Base-by-base conservation (phyloP, 2,797 vertebrate species). In the Cygnus olor region DNA sequence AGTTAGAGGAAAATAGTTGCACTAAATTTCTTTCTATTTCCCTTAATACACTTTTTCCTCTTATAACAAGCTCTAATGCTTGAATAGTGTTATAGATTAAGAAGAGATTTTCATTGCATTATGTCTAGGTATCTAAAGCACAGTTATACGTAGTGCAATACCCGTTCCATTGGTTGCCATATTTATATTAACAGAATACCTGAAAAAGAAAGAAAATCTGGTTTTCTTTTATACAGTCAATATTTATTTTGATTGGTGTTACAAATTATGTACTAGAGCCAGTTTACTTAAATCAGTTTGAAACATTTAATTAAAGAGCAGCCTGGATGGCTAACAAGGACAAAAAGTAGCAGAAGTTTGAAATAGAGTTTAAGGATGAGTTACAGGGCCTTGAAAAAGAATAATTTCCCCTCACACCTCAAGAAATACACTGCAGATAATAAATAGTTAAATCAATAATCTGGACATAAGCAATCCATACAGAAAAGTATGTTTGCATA, bases 401-500 rank as follows among this genome's bases (percentile, higher is more conserved):
- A 4, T 25, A 7, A 54, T 77, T 77, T 54, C 45, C 18, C 32
- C 44, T n/a, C 56, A 28, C 1, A 17, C 34, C 42, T 27, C 57
- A 28, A 44, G 60, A 15, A 77, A 80, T 53, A 7, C 47, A 42
- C 3, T 89, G 88, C 36, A 80, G 86, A 89, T 90, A 93, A 87
- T 60, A 94, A 94, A 93, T 83, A 85, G 71, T 45, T 78, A 56
- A 92, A 96, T 91, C 85, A 94, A 85, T 93, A 89, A 96, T 76
- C 88, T 87, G 36, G 38, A 91, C 80, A 16, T 64, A 77, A 87
- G 79, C 94, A 96, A 96, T 93, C 69, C 89, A 69, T 74, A 63
- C 61, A 87, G 84, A 70, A 88, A 94, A 93, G 94, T 60, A 86
- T 97, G 90, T 96, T 96, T 93, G 94, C 79, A 74, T 84, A 95